A percentile compares a stretch with the other conserved stretches of the same genome.
Conservation (phyloP, 2,888 invertebrate genomes). For the Cephus nigrinus region DNA sequence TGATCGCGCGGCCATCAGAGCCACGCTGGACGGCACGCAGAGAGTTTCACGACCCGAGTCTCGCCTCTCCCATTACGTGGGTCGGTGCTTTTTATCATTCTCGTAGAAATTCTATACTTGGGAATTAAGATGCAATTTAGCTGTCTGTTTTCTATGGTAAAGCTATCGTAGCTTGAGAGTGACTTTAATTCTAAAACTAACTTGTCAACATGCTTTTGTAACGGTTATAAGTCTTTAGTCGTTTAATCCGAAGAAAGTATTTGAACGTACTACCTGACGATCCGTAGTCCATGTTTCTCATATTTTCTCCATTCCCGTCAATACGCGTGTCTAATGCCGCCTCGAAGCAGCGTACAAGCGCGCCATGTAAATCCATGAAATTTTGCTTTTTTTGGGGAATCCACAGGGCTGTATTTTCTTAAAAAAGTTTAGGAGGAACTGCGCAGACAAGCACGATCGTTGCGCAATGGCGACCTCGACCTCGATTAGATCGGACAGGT, state of each 20-base stretch:
- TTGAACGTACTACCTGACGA: not conserved
- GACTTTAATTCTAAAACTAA: no score
- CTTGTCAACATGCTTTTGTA: no score
- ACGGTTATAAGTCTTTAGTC: no score
- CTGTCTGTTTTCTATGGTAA: not conserved
- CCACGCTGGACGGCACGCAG: slow-evolving; percentile 47
- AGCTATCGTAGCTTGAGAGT: not conserved
- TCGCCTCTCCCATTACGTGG: not conserved
- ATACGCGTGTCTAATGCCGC: no score
- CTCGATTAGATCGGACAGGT: slow-evolving; percentile 16
- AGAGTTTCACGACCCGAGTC: not conserved
- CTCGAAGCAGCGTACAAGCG: not conserved
- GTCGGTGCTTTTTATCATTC: not conserved
- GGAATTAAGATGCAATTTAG: not conserved
- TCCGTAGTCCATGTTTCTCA: no score
- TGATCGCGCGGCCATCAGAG: slow-evolving; percentile 49
- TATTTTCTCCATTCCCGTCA: no score
- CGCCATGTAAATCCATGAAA: no score
- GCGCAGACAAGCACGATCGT: slow-evolving; percentile 6
- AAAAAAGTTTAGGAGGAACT: not conserved
- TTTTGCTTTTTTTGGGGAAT: no score
- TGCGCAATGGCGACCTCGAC: slow-evolving; percentile 18
- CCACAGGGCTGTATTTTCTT: not conserved
- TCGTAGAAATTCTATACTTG: not conserved
- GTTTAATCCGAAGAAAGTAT: not conserved